phyloP scores from a whole-genome alignment of 2,888 invertebrate species.

The Pardosa pseudoannulata region DNA sequence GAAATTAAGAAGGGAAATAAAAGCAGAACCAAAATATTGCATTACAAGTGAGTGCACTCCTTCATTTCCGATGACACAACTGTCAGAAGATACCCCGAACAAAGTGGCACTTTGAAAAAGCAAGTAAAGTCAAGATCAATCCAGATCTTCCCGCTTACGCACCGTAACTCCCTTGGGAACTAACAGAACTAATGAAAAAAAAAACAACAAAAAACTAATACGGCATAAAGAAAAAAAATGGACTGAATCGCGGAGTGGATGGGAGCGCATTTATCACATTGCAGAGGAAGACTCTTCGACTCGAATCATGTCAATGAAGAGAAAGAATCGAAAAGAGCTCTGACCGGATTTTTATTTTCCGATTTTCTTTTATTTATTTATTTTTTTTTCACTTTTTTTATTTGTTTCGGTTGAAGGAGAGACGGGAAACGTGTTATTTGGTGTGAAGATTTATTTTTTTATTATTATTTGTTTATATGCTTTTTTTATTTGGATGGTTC shows the following conservation, averaged over 20 bases:
- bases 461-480: too few species aligned
- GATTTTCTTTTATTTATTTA: slow-evolving; percentile 18
- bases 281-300: slow-evolving; percentile 40
- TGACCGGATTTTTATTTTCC: slow-evolving; percentile 34
- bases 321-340: slow-evolving; percentile 38
- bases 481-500: too few species aligned
- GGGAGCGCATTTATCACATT: slow-evolving; percentile 59
- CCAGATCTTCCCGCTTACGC: not conserved
- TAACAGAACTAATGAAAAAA: not conserved
- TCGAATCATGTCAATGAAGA: slow-evolving; percentile 64
- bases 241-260: slow-evolving; percentile 35
- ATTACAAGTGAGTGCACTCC: not conserved
- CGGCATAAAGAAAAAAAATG: not conserved
- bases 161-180: not conserved
- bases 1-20: too few species aligned
- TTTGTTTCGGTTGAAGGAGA: too few species aligned
- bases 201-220: not conserved
- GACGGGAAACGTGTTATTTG: too few species aligned
- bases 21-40: not conserved
- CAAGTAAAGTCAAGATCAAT: not conserved
- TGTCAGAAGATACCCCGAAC: not conserved
- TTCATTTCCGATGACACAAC: not conserved
- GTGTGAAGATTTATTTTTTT: too few species aligned
- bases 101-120: not conserved
- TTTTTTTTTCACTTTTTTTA: not conserved